These are phyloP conservation scores for Clupea harengus DNA, from an alignment of 2,113 vertebrate species.

Conservation along the genomic window DNA sequence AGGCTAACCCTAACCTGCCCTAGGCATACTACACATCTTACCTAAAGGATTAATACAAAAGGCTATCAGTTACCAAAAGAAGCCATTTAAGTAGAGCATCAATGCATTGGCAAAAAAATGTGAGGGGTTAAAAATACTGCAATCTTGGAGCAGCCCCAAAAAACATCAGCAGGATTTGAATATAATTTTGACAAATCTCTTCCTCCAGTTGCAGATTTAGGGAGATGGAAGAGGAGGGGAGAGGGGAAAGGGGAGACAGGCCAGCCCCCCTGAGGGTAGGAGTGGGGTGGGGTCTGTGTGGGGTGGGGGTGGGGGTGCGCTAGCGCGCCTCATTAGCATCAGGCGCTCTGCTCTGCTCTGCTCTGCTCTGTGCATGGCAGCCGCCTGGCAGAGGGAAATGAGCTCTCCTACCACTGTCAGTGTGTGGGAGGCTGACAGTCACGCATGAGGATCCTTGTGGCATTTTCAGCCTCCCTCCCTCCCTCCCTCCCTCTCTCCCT, in stretches of 20 bases:
- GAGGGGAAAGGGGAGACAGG: background rate
- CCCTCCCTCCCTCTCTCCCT: background rate
- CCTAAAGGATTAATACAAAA: background rate
- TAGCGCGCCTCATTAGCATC: background rate
- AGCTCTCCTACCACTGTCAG: slow-evolving; percentile 27
- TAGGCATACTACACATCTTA: background rate
- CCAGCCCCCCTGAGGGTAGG: background rate
- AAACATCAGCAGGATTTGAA: slow-evolving; percentile 1
- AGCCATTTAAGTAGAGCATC: background rate
- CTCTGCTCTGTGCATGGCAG: background rate
- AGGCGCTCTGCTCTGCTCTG: background rate
- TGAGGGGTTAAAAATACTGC: background rate
- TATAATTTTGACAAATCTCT: slow-evolving; percentile 5
- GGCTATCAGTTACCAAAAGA: background rate
- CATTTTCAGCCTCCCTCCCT: slow-evolving; percentile 24
- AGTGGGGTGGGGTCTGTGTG: background rate
- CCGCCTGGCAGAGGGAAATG: slow-evolving; percentile 27
- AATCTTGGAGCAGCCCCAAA: background rate
- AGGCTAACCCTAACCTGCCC: background rate
- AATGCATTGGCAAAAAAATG: slow-evolving; percentile 3
- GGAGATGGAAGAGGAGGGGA: no score
- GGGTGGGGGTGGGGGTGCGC: background rate
- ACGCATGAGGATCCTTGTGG: slow-evolving; percentile 33
- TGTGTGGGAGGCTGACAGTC: slow-evolving; percentile 27
- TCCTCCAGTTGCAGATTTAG: background rate